Conservation (phyloP, 2,888 invertebrate species). For the Drosophila percnosoma region DNA sequence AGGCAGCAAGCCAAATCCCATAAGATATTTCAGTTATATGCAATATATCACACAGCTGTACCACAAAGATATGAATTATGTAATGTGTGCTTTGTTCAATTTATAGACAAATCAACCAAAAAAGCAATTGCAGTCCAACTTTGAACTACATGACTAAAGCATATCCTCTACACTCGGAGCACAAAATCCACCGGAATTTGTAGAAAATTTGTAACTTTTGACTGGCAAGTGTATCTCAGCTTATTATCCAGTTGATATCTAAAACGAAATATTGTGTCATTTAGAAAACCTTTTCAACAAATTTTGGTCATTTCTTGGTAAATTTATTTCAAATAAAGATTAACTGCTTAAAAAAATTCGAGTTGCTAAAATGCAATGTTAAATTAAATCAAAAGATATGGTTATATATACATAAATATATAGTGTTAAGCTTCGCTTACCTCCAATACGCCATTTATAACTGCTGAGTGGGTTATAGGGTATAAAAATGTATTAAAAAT, state of each 20-base stretch:
- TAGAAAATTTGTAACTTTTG: background rate
- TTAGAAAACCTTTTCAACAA: background rate
- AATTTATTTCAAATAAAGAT: background rate
- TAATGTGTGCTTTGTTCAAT: slow-evolving; percentile 50
- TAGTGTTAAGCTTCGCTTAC: background rate
- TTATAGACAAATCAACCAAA: slow-evolving; percentile 52
- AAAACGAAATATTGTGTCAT: background rate
- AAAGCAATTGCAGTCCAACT: background rate
- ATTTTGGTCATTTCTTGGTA: too few species aligned
- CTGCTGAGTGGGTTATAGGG: slow-evolving; percentile 18
- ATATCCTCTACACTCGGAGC: slow-evolving; percentile 18
- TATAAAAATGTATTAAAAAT: slow-evolving; percentile 75
- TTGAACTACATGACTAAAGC: background rate
- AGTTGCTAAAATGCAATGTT: background rate
- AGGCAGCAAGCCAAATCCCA: slow-evolving; percentile 45
- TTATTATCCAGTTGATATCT: background rate
- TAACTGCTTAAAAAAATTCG: background rate
- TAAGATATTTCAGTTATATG: slow-evolving; percentile 18
- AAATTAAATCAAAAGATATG: background rate
- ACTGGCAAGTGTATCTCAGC: background rate
- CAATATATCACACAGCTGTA: slow-evolving; percentile 49
- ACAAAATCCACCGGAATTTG: background rate
- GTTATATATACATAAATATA: background rate
- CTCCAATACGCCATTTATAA: background rate
- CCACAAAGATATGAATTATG: slow-evolving; percentile 49